Percentiles rank a stretch among this genome's conserved stretches.
phyloP scores from a whole-genome alignment of 2,797 vertebrate species.

The Sphenodon punctatus region DNA sequence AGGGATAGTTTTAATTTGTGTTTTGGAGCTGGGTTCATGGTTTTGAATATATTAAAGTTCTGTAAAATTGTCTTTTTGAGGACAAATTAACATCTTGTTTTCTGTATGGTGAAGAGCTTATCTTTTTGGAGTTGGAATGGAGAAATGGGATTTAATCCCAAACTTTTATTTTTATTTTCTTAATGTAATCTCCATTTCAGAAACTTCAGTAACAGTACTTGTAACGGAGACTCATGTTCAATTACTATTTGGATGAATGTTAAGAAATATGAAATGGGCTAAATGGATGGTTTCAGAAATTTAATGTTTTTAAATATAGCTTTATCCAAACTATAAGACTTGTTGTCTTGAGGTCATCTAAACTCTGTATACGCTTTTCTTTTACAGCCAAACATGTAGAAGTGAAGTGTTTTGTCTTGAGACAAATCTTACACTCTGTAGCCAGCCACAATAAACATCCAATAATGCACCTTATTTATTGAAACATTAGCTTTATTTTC shows the following conservation, averaged over 20 bases:
- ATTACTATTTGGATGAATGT: not conserved
- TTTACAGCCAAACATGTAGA: not conserved
- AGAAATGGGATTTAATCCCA: slow-evolving; percentile 9
- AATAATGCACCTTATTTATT: not conserved
- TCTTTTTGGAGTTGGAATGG: not conserved
- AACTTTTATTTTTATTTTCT: slow-evolving; percentile 8
- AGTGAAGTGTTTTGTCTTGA: not conserved
- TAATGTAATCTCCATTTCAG: slow-evolving; percentile 3
- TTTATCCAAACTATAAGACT: not conserved
- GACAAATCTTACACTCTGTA: not conserved
- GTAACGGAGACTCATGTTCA: not conserved
- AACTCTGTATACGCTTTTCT: not conserved
- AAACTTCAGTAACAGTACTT: not conserved
- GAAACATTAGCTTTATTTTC: not conserved
- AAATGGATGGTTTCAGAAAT: not conserved
- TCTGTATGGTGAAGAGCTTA: not conserved
- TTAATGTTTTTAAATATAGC: not conserved
- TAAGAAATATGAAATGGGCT: not conserved
- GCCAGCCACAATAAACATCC: not conserved
- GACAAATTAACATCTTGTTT: slow-evolving; percentile 16
- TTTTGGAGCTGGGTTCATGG: slow-evolving; percentile 48
- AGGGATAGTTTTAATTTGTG: slow-evolving; percentile 8
- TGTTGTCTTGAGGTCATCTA: not conserved
- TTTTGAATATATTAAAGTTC: slow-evolving; percentile 46
- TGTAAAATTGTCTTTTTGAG: not conserved